Evolutionary conservation across 1,140 invertebrate genomes (phyloP).

Genomic region (Drosophila murphyi): DNA sequence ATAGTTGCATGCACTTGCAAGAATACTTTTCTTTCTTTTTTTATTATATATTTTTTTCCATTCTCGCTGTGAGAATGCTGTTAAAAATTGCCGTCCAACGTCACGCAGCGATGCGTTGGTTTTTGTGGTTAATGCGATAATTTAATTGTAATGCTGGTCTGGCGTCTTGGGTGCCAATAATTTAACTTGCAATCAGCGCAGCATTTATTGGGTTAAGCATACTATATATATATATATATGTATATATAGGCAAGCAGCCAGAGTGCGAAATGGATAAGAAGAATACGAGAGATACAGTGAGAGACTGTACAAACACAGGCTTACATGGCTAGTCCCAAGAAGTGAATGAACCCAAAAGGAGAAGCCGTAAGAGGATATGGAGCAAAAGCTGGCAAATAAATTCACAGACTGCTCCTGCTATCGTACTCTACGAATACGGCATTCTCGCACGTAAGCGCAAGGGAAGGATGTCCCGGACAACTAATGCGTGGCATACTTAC

Average conservation of each 20-base stretch:
- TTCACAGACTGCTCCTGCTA: conserved; percentile 53
- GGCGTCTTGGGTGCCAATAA: conserved; percentile 69
- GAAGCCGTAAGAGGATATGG: conserved; percentile 28
- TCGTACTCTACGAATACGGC: conserved; percentile 41
- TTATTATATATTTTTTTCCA: conserved; percentile 31
- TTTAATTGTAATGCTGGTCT: conserved; percentile 80
- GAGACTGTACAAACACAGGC: conserved; percentile 31
- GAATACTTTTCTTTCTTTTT: conserved; percentile 17
- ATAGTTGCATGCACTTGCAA: background rate
- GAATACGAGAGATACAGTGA: background rate
- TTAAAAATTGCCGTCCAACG: conserved; percentile 22
- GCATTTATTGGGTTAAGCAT: conserved; percentile 79
- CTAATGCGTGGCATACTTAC: conserved; percentile 46
- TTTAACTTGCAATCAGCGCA: conserved; percentile 80
- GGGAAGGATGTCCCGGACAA: conserved; percentile 54
- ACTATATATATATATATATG: background rate
- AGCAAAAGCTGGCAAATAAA: conserved; percentile 63
- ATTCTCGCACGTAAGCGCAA: conserved; percentile 67
- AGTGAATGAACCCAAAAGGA: conserved; percentile 70
- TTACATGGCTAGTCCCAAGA: conserved; percentile 48
- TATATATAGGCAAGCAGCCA: conserved; percentile 17
- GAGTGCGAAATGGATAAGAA: background rate
- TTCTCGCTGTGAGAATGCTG: conserved; percentile 47
- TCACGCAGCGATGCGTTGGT: conserved; percentile 35
- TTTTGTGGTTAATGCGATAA: conserved; percentile 81